Base-by-base conservation (phyloP, 2,888 invertebrate species). In the Plebejus melissa region DNA sequence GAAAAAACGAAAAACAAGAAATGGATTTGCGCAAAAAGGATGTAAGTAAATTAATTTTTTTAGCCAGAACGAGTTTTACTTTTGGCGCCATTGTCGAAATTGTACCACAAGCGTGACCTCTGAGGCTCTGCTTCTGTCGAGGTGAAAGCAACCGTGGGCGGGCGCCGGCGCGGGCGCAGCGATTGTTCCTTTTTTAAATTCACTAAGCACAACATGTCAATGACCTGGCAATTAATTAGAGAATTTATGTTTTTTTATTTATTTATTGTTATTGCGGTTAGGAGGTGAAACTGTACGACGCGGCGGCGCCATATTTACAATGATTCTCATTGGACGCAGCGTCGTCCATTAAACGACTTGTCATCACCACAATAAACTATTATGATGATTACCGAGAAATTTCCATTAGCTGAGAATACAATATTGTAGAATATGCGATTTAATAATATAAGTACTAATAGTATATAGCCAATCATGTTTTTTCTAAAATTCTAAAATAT, bases 141-240 rank as follows among this genome's bases (percentile, higher is more conserved):
- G 32, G 75, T 69, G 75, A 75, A 75, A 75, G 75, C 75, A 54
- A n/a, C 36, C 75, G 75, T 75, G 75, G 75, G 75, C 75, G 75
- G 75, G 75, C 75, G 75, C 32, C 22, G 22, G 32, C 32, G 32
- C 69, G 54, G 16, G 41, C 46, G 71, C 28, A 36, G 28, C 50
- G 71, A 71, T 22, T 71, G 71, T 71, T 71, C 41, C 70, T 71
- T 71, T 71, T 71, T 71, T 71, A 71, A 71, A 71, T 71, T 71
- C 50, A 71, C 46, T 71, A 36, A 41, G 41, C 71, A 46, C 41
- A 41, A 41, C 38, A 70, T 70, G 71, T 71, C 50, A 71, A 71
- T 46, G 71, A 71, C 71, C 71, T 71, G 38, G 70, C 70, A 70
- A 41, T 71, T 71, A 71, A 71, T 71, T 71, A 71, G 13, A 71